These are phyloP conservation scores for Salarias fasciatus DNA, from an alignment of 2,797 vertebrate genomes.

Conservation along the genomic window DNA sequence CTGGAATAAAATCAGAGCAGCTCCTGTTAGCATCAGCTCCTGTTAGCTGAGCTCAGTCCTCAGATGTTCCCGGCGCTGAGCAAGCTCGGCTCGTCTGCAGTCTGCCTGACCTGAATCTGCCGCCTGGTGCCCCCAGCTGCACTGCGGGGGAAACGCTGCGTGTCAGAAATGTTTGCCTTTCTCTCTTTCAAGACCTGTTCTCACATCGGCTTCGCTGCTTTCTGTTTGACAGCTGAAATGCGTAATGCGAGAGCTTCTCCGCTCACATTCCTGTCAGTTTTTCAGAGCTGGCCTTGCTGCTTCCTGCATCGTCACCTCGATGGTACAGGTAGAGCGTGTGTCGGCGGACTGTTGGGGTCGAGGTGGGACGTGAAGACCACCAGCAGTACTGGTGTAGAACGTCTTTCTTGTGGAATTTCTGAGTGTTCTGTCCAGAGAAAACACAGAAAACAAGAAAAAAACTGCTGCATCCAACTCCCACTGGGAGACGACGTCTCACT, in stretches of 20 bases:
- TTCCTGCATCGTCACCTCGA: no score
- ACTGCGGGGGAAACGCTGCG: constrained; percentile 10
- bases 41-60: constrained; percentile 3
- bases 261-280: no score
- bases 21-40: neutral
- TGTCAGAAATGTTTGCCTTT: constrained; percentile 16
- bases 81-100: constrained; percentile 26
- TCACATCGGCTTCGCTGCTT: constrained; percentile 11
- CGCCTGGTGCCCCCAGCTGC: constrained; percentile 28
- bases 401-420: no score
- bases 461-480: no score
- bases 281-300: no score
- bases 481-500: no score
- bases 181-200: constrained; percentile 18
- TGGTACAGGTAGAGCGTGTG: no score
- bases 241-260: neutral
- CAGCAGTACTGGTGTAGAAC: no score
- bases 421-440: no score
- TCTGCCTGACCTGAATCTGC: constrained; percentile 44
- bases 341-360: no score
- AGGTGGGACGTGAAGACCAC: no score
- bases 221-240: constrained; percentile 8
- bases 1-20: neutral
- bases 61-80: constrained; percentile 5
- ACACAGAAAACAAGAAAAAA: no score